phyloP scores from a whole-genome alignment of 1,140 invertebrate species.

The Homalodisca vitripennis region DNA sequence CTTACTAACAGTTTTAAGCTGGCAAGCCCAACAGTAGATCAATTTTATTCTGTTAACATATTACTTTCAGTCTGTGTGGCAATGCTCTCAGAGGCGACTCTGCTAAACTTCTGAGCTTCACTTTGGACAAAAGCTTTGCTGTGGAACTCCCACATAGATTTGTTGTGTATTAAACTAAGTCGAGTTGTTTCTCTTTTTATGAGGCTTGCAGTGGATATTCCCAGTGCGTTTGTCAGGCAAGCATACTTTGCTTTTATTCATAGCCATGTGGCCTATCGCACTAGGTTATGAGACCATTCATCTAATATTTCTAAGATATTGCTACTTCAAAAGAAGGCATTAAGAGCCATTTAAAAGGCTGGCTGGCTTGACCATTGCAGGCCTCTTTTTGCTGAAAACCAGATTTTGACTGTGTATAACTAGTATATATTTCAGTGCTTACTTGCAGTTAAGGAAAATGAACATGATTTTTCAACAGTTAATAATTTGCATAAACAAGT shows the following conservation, averaged over 20 bases:
- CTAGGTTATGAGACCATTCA: not conserved
- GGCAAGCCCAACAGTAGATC: no score
- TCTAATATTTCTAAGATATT: not conserved
- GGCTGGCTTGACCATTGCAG: not conserved
- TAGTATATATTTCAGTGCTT: not conserved
- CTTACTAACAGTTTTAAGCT: no score
- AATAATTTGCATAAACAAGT: no score
- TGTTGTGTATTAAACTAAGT: not conserved
- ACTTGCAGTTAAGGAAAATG: no score
- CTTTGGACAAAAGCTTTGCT: not conserved
- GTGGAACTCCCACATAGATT: not conserved
- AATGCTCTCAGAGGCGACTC: no score
- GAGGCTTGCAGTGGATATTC: not conserved
- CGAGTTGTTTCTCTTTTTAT: not conserved
- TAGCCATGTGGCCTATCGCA: not conserved
- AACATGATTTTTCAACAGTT: no score
- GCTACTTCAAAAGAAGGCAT: not conserved
- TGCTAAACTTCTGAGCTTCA: not conserved
- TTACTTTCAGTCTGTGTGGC: no score
- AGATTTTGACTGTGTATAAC: not conserved
- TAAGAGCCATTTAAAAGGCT: not conserved
- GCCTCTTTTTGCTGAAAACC: not conserved
- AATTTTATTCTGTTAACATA: no score
- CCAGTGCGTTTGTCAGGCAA: not conserved
- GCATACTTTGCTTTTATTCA: not conserved